A percentile compares a stretch with the other conserved stretches of the same genome.
Evolutionary conservation across 2,888 invertebrate species (phyloP).

Genomic region (Metallyticus violacea): DNA sequence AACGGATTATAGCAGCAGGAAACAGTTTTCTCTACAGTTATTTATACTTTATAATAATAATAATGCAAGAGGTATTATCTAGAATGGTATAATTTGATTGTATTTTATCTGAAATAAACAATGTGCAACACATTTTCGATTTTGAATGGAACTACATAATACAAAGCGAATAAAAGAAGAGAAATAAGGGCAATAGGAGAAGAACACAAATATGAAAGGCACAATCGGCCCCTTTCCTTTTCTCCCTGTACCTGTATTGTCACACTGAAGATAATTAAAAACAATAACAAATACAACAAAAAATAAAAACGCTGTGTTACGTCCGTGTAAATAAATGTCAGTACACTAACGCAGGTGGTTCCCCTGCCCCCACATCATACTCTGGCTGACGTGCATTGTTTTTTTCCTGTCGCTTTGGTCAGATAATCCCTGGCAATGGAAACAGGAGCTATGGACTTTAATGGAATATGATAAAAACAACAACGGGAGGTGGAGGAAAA

Average conservation of each 20-base stretch:
- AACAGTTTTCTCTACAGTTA: too few relatives aligned
- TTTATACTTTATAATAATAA: too few relatives aligned
- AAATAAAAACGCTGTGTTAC: neutral
- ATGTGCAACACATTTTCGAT: too few relatives aligned
- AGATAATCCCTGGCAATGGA: neutral
- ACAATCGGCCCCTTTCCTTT: too few relatives aligned
- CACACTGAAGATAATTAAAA: neutral
- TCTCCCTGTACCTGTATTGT: neutral
- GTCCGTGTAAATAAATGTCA: neutral
- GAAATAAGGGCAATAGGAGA: too few relatives aligned
- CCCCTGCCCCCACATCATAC: neutral
- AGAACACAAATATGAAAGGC: neutral
- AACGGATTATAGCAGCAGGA: too few relatives aligned
- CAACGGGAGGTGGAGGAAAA: too few relatives aligned
- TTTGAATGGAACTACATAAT: too few relatives aligned
- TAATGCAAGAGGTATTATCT: too few relatives aligned
- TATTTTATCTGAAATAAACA: too few relatives aligned
- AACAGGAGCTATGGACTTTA: neutral
- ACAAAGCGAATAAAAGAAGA: too few relatives aligned
- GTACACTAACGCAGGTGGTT: neutral
- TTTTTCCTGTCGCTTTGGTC: neutral
- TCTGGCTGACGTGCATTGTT: neutral
- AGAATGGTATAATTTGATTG: too few relatives aligned
- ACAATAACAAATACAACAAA: neutral
- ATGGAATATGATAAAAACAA: neutral